phyloP scores from a whole-genome alignment of 2,888 invertebrate species.

The Omphaloscelis lunosa region DNA sequence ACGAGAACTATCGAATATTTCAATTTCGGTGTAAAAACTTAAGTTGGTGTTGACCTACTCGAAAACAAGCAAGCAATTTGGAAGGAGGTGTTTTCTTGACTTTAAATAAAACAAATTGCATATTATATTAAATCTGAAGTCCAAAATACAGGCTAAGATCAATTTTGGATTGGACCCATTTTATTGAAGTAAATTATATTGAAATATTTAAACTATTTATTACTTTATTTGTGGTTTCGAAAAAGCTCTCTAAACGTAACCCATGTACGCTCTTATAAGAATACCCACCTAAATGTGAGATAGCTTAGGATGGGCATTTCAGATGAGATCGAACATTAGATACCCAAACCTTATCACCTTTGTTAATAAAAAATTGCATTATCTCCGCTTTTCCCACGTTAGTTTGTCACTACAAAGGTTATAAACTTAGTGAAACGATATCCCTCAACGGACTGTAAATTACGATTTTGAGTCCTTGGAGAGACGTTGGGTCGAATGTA shows the following conservation, averaged over 20 bases:
- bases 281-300: not conserved
- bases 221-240: not conserved
- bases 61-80: not conserved
- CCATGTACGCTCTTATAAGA: not conserved
- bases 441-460: conserved; percentile 18
- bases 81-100: not conserved
- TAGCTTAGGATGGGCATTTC: not conserved
- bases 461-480: conserved; percentile 1
- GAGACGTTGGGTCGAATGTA: not conserved
- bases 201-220: not conserved
- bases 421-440: conserved; percentile 16
- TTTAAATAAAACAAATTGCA: not conserved
- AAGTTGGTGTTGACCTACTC: not conserved
- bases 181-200: not conserved
- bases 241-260: not conserved
- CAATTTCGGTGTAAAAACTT: conserved; percentile 9
- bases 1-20: conserved; percentile 29
- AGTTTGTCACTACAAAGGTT: conserved; percentile 12
- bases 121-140: not conserved
- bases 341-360: not conserved
- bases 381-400: not conserved
- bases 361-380: not conserved
- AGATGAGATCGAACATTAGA: not conserved
- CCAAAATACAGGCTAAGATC: not conserved
- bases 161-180: not conserved